phyloP scores from a whole-genome alignment of 2,113 vertebrate species.

The Pteruthius melanotis region DNA sequence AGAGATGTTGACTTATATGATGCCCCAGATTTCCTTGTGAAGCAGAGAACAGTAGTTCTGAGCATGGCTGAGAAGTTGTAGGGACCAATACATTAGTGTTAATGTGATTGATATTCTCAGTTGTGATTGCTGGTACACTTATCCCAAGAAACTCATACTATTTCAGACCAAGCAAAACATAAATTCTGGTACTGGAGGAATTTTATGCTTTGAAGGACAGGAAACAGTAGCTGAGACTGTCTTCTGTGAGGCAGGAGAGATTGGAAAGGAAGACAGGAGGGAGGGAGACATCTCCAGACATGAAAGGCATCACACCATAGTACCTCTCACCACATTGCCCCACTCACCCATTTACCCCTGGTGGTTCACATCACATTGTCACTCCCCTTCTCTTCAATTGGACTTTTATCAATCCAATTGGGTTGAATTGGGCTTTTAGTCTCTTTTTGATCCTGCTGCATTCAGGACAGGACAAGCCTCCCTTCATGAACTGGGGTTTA shows the following conservation, averaged over 20 bases:
- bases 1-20: neutral
- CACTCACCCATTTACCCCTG: neutral
- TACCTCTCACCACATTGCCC: accelerated
- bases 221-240: neutral
- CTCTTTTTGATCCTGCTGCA: neutral
- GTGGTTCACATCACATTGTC: neutral
- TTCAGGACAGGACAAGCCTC: neutral
- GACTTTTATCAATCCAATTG: neutral
- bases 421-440: neutral
- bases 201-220: neutral
- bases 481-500: neutral
- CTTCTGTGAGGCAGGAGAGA: neutral
- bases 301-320: neutral
- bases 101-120: neutral
- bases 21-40: neutral
- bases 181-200: neutral
- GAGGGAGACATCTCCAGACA: neutral
- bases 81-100: neutral
- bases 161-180: neutral
- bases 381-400: neutral
- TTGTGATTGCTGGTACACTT: neutral
- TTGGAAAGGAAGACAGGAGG: neutral
- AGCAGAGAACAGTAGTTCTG: neutral
- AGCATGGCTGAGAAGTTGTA: neutral
- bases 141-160: neutral